Base-by-base conservation (phyloP, 2,113 vertebrate genomes). In the Cyprinodon tularosa region DNA sequence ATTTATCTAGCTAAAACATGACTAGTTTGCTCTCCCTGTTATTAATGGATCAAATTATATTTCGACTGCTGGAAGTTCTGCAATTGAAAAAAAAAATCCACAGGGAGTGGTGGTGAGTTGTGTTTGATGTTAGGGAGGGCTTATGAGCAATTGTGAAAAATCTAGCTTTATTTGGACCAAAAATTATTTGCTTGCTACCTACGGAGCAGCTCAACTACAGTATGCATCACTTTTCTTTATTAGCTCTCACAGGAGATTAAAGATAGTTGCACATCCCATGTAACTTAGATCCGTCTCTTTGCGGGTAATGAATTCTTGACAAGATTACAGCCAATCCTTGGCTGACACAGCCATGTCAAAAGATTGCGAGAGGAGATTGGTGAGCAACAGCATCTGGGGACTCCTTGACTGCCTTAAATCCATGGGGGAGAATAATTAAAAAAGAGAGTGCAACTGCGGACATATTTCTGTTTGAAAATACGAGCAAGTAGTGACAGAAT, bases 361-460 rank as follows among this genome's bases (percentile, higher is more conserved):
- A 85, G 90, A 91, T 86, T 88, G 84, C 81, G 75, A 86, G 86
- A 70, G 71, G 60, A 89, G 83, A 89, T 78, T 76, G 66, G 67
- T 88, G 74, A 88, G 62, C 73, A 82, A 57, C 74, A 84, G 91
- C 86, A 91, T 90, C 89, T 88, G 90, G 80, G 81, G 78, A 47
- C 76, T 84, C 81, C 86, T 84, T 87, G 82, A 91, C 87, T 78
- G 53, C 74, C 74, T 88, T 65, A 76, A 77, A 61, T 81, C 74
- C 40, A 64, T n/a, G 60, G 77, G 73, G 76, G 72, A 86, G 76
- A 80, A 65, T 65, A 64, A 77, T 68, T 12, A 39, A 40, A 59
- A 68, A 47, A 37, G 53, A 66, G 40, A 45, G 37, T 66, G 66
- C 40, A 29, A 76, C 73, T 62, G 66, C 75, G 70, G 66, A 77